These are phyloP conservation scores for Eremophila alpestris DNA, from an alignment of 2,797 vertebrate genomes.

Conservation along the genomic window DNA sequence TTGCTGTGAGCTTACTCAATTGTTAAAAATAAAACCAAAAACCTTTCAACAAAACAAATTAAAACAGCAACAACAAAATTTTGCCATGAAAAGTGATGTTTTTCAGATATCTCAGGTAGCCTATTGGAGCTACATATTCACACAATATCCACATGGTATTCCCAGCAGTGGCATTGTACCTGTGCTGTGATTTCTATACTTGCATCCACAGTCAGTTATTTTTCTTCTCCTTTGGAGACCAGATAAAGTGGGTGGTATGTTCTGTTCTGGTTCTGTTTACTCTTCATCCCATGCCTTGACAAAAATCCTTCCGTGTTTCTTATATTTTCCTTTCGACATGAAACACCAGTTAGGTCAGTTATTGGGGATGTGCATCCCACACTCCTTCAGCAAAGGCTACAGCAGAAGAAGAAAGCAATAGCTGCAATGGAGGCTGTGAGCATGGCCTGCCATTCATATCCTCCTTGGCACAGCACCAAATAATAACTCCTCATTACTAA, in stretches of 20 bases:
- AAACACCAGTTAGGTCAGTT: neutral
- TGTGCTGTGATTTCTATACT: neutral
- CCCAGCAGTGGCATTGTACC: neutral
- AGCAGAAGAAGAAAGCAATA: neutral
- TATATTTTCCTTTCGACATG: neutral
- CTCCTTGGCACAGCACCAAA: neutral
- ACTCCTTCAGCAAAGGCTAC: neutral
- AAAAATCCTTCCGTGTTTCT: neutral
- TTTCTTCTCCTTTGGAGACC: neutral
- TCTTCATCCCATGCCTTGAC: neutral
- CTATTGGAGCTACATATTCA: neutral
- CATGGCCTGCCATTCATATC: neutral
- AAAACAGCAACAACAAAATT: neutral
- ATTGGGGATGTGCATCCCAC: neutral
- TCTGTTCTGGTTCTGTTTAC: neutral
- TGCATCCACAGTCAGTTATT: neutral
- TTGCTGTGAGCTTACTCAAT: neutral
- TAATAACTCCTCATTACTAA: neutral
- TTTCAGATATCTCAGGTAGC: neutral
- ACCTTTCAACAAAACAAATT: neutral
- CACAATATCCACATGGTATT: neutral
- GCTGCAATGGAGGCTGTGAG: neutral
- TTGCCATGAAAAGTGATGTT: neutral
- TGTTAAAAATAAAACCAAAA: neutral
- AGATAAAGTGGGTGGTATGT: neutral